Percentiles rank a stretch among this genome's conserved stretches.
These are phyloP conservation scores for Radopholus similis DNA, from an alignment of 1,140 invertebrate species.

Conservation along the genomic window DNA sequence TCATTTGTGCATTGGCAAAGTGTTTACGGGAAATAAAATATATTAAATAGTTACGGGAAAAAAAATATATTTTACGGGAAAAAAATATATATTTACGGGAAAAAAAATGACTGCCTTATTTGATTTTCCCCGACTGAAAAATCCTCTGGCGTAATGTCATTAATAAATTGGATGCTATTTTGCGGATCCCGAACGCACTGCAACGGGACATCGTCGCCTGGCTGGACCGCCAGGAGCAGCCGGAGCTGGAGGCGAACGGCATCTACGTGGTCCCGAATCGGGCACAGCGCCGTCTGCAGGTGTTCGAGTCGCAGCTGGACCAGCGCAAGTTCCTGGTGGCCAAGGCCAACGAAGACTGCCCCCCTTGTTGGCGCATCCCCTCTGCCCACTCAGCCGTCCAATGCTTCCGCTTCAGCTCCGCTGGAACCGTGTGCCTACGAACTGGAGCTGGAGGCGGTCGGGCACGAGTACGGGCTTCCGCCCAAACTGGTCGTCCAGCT, in stretches of 20 bases:
- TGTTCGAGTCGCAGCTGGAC: conserved; percentile 54
- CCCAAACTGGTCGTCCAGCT: conserved; percentile 51
- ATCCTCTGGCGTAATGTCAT: no score
- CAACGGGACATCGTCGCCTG: conserved; percentile 86
- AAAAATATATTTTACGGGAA: no score
- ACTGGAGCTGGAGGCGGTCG: conserved; percentile 41
- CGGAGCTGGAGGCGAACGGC: conserved; percentile 63
- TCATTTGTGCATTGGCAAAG: no score
- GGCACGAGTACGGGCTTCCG: conserved; percentile 53
- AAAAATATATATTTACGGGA: no score
- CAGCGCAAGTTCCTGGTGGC: conserved; percentile 55
- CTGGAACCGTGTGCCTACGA: conserved; percentile 44
- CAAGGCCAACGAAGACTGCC: conserved; percentile 47
- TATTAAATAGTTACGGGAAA: no score
- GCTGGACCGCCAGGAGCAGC: conserved; percentile 68
- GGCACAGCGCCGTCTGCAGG: conserved; percentile 18
- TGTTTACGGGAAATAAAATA: no score
- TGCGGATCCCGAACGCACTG: conserved; percentile 66
- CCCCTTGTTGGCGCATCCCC: conserved; percentile 24
- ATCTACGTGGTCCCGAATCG: conserved; percentile 62
- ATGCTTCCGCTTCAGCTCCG: conserved; percentile 40
- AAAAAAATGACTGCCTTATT: no score
- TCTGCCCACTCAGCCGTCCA: no score
- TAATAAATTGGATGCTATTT: no score
- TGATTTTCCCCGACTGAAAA: no score